A percentile compares a stretch with the other conserved stretches of the same genome.
phyloP scores from a whole-genome alignment of 2,113 vertebrate genomes.

The Anarrhichthys ocellatus region DNA sequence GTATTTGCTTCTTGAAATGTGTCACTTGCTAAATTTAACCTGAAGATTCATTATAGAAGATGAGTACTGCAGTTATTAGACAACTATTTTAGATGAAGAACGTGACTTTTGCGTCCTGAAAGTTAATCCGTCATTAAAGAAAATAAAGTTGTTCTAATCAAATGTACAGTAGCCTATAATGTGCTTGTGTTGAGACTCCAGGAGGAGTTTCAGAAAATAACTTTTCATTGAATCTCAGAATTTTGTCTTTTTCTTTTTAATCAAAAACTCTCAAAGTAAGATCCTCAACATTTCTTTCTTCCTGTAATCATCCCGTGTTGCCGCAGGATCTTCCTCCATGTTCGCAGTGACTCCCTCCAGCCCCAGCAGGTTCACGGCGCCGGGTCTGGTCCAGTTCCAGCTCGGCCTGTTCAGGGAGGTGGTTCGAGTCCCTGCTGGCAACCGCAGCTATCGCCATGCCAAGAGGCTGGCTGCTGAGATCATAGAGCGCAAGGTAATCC shows the following conservation, averaged over 20 bases:
- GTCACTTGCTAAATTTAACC: neutral
- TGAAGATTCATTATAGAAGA: neutral
- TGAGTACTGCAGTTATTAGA: too few relatives aligned
- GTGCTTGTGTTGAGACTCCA: neutral
- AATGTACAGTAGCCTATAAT: neutral
- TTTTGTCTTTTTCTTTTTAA: neutral
- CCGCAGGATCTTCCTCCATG: constrained; percentile 49
- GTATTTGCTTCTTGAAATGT: neutral
- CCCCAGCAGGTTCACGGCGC: constrained; percentile 3
- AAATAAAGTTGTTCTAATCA: too few relatives aligned
- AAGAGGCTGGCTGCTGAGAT: constrained; percentile 76
- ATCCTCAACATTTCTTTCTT: neutral
- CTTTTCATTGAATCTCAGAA: neutral
- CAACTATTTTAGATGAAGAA: neutral
- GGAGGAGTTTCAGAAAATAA: neutral
- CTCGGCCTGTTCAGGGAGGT: constrained; percentile 81
- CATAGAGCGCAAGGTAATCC: constrained; percentile 80
- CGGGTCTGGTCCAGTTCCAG: constrained; percentile 76
- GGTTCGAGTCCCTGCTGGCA: constrained; percentile 64
- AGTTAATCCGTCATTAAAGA: neutral
- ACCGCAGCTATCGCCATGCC: constrained; percentile 74
- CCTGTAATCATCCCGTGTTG: neutral
- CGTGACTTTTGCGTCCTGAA: neutral
- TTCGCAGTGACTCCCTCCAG: constrained; percentile 44
- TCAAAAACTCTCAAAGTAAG: neutral